Evolutionary conservation across 2,797 vertebrate genomes (phyloP).

Genomic region (Myoxocephalus aenaeus): DNA sequence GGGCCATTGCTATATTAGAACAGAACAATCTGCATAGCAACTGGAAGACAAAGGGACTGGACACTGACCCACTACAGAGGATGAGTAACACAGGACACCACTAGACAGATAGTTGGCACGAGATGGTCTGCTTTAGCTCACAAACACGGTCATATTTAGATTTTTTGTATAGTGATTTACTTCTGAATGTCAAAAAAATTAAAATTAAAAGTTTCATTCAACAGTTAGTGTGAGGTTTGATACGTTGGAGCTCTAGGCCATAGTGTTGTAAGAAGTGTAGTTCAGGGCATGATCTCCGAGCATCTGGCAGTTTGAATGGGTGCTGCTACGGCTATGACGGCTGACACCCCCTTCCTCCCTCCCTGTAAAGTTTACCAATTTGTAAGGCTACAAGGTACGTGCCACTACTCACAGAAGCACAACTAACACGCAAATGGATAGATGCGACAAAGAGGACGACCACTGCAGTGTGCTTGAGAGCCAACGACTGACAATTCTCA

Average conservation of each 20-base stretch:
- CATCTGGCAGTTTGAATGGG: constrained; percentile 83
- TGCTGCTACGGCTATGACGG: constrained; percentile 68
- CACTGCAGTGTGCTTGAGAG: constrained; percentile 73
- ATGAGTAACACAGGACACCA: constrained; percentile 77
- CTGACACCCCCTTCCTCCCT: not conserved
- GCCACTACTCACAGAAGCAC: constrained; percentile 75
- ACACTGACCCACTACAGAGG: constrained; percentile 84
- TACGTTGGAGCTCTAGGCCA: constrained; percentile 67
- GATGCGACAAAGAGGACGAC: constrained; percentile 59
- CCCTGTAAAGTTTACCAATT: constrained; percentile 60
- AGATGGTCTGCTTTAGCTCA: constrained; percentile 70
- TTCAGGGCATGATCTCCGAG: constrained; percentile 72
- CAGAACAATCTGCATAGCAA: constrained; percentile 84
- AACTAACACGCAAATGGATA: constrained; percentile 69
- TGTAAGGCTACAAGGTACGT: constrained; percentile 80
- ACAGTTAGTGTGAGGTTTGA: constrained; percentile 81
- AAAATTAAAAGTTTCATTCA: constrained; percentile 64
- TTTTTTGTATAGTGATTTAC: constrained; percentile 60
- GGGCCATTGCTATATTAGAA: constrained; percentile 89
- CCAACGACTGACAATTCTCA: constrained; percentile 62
- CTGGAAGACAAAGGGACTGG: constrained; percentile 91
- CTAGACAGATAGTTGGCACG: constrained; percentile 83
- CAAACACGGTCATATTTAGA: constrained; percentile 55
- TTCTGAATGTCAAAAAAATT: constrained; percentile 51
- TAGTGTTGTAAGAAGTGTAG: constrained; percentile 74